Base-by-base conservation (phyloP, 2,888 invertebrate genomes). In the Hemaris fuciformis region DNA sequence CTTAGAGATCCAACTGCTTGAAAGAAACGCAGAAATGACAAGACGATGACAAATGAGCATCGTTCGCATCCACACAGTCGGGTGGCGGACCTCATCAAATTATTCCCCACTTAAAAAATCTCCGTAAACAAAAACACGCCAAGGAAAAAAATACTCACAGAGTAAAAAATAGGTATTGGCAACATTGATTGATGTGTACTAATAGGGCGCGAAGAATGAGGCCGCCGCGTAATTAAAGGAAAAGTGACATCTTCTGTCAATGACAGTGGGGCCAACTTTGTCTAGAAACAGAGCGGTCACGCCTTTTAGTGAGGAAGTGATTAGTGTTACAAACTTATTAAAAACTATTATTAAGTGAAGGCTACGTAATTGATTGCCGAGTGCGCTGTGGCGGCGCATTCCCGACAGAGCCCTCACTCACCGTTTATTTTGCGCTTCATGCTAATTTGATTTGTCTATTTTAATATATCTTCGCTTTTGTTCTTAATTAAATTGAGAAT, bases 111-210 rank as follows among this genome's bases (percentile, higher is more conserved):
- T 91, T 90, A 89, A 92, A 91, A 91, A 91, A 91, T 90, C 89
- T 87, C 80, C 87, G 87, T 89, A 91, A 91, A 91, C 91, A 91
- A 92, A 92, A 91, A 91, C 87, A 82, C 83, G 78, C 75, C 80
- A 80, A 83, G 79, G 83, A 83, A 86, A 88, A 88, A 91, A 91
- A 89, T 81, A 86, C 80, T 84, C 76, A 76, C 84, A 84, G 79
- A 83, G 83, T 81, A 87, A 91, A 92, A 92, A 91, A 91, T 91
- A 91, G 88, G 88, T 91, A 92, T 92, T 92, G 92, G 91, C 92
- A 92, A 91, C 91, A 91, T 92, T 92, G 92, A 92, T 92, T 92
- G 92, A 92, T 92, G 92, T 84, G 85, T 90, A 91, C 91, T 92
- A 92, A 92, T 92, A 92, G 91, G 91, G 89, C 91, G 91, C 89